Base-by-base conservation (phyloP, 2,888 invertebrate genomes). In the Drosophila bunnanda region DNA sequence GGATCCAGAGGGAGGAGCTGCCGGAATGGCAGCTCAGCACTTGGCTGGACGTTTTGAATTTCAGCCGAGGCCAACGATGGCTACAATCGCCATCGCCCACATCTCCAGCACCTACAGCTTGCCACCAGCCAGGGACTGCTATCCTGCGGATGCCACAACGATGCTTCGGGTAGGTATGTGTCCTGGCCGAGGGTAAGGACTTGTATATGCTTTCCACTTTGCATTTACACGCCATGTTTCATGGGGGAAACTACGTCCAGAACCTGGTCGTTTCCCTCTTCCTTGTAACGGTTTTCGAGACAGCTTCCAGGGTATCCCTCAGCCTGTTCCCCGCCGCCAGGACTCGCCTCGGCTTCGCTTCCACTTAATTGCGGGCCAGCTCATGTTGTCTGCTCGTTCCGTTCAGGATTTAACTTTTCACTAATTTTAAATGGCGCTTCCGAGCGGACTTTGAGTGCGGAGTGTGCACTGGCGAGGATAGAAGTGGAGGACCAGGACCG, bases 351-450 rank as follows among this genome's bases (percentile, higher is more conserved):
- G 66, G 54, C 62, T 61, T 54, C 39, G 52, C 68, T 79, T 57
- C 46, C 74, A 68, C 69, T 77, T 85, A 84, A 84, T 84, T 84
- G 79, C 77, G 52, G 79, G 52, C 46, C 77, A 73, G 75, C 59
- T 78, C 75, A 74, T 80, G 81, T 52, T 71, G 43, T 67, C 62
- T 70, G 78, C 71, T 86, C 72, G 56, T 54, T 52, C 41, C 54
- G 30, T 38, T 66, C 54, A 50, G 54, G 75, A 82, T 81, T 82
- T 82, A 87, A 82, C 77, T 74, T 81, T 74, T 75, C 69, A 87
- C 85, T 79, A 79, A 84, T 87, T 87, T 87, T 82, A 84, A 82
- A 82, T 81, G 77, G 82, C 77, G 72, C 55, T 71, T 55, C 55
- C 66, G 68, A 38, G 22, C 36, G 22, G 25, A 41, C 10, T 36